Base-by-base conservation (phyloP, 2,797 vertebrate species). In the Triplophysa bombifrons region DNA sequence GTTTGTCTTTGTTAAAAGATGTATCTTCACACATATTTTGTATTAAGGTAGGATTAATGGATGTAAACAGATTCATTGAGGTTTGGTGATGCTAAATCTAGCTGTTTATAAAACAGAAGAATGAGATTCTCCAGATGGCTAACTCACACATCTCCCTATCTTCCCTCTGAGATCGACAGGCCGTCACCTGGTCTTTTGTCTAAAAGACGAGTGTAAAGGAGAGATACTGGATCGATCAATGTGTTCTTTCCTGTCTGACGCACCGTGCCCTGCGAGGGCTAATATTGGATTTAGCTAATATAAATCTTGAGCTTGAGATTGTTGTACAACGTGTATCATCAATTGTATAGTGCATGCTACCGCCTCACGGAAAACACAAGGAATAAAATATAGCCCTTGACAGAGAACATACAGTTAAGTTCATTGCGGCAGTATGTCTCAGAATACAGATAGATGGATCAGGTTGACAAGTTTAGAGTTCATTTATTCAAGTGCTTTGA, bases 131-230 rank as follows among this genome's bases (percentile, higher is more conserved):
- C 56, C 22, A n/a, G 22, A 46, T 16, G 5, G 11, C 68, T 7
- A 5, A 69, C 22, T 48, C 20, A 27, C 56, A 41, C 19, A 70
- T 79, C 61, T 80, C n/a, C 20, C 41, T 53, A 44, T 76, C 60
- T 53, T 20, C 34, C 55, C 20, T 16, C 48, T 68, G 63, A 0
- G 20, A 60, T n/a, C 8, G 30, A 74, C 63, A 17, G 6, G 73
- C 76, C 72, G 67, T 88, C 86, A 85, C 74, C 87, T 77, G 73
- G 61, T 85, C 82, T 76, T 83, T 84, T 74, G 78, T 74, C 67
- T 80, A 58, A 81, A 74, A 76, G 74, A 83, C 30, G 85, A 80
- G 85, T 84, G 87, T 76, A 82, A 86, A 85, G 84, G 74, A 53
- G 48, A 85, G 85, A 46, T 55, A 83, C 80, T 69, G 48, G 83